Base-by-base conservation (phyloP, 1,140 invertebrate species). In the Pseudomyrmex concolor region DNA sequence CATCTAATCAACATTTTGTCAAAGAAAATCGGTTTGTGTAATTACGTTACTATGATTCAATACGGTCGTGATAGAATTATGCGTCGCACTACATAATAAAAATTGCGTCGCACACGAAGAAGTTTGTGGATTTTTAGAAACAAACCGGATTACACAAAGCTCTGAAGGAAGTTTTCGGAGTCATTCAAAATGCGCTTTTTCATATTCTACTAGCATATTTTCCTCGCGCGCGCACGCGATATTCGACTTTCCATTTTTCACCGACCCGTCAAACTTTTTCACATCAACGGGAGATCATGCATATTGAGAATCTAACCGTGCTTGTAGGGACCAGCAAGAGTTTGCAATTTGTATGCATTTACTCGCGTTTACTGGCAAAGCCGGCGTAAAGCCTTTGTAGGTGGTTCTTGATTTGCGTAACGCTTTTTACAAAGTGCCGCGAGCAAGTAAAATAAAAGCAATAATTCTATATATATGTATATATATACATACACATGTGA, bases 311-410 rank as follows among this genome's bases (percentile, higher is more conserved):
- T 71, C 43, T 70, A 66, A 66, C 48, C 48, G 48, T 76, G 45
- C 19, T 70, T 19, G 19, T 22, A 17, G 64, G 34, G 12, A 70
- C 68, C 51, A 55, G n/a, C 66, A 13, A 80, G 60, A 80, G 76
- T 80, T 80, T 48, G 76, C 76, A 70, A 71, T 80, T 71, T 71
- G 76, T 80, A 80, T 80, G 76, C 76, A 70, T 78, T 78, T 78
- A 68, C 63, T 22, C 51, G 63, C 64, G 43, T 78, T 70, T 80
- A 71, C 54, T 45, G 54, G 48, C 73, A 19, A 76, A 76, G 48
- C 48, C 48, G 48, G 25, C 19, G 8, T 57, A 57, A 15, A 48
- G 19, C 34, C 76, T 78, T 68, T 78, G 64, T 78, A 55, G 19
- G n/a, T n/a, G 48, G 43, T 50, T 17, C 15, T 25, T 8, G 34